Evolutionary conservation across 2,888 invertebrate genomes (phyloP).

Genomic region (Drosophila incognita): DNA sequence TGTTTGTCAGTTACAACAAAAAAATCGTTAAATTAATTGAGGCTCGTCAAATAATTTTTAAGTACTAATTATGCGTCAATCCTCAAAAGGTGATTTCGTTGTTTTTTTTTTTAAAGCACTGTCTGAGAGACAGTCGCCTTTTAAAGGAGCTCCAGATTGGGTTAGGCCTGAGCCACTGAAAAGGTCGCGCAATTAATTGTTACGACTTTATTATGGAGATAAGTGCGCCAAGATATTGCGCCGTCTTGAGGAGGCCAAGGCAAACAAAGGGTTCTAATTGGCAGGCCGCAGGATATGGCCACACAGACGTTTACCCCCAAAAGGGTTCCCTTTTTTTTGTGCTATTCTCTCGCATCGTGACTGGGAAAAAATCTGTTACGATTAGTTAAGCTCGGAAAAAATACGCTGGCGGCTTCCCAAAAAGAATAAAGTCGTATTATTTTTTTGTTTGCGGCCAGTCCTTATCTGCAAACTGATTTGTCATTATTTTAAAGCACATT

Average conservation of each 20-base stretch:
- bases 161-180: constrained; percentile 38
- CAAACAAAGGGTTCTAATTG: constrained; percentile 82
- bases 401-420: constrained; percentile 51
- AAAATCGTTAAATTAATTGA: constrained; percentile 73
- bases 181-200: constrained; percentile 83
- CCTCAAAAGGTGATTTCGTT: constrained; percentile 41
- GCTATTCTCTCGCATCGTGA: constrained; percentile 47
- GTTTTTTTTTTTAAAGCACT: constrained; percentile 29
- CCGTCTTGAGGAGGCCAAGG: constrained; percentile 50
- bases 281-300: constrained; percentile 74
- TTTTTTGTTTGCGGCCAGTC: constrained; percentile 27
- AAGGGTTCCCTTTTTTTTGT: constrained; percentile 43
- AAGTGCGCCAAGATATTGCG: constrained; percentile 61
- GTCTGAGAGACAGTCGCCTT: not conserved
- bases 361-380: constrained; percentile 82
- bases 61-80: constrained; percentile 76
- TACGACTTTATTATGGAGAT: constrained; percentile 83
- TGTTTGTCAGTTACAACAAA: constrained; percentile 31
- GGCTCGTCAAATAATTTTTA: constrained; percentile 75
- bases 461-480: constrained; percentile 83
- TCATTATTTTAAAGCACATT: constrained; percentile 80
- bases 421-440: constrained; percentile 45
- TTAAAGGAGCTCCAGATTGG: constrained; percentile 22
- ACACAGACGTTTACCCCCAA: constrained; percentile 66
- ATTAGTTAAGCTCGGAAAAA: constrained; percentile 80